A percentile compares a stretch with the other conserved stretches of the same genome.
Evolutionary conservation across 1,140 invertebrate genomes (phyloP).

Genomic region (Caenorhabditis latens): DNA sequence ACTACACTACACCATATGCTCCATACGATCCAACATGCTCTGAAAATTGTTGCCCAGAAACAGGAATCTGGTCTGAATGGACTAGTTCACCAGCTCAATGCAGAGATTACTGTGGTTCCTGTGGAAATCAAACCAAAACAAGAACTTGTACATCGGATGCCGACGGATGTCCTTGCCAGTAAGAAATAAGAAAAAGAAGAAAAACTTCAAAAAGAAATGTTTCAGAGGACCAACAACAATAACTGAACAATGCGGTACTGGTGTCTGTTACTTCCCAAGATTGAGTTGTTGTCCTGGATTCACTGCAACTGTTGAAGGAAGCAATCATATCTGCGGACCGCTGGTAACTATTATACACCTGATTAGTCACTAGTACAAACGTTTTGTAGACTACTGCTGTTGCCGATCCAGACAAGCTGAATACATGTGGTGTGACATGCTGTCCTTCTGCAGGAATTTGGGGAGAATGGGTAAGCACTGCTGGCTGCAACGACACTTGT

Average conservation of each 20-base stretch:
- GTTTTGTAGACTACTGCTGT: not conserved
- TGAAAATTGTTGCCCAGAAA: slow-evolving; percentile 10
- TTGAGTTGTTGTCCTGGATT: slow-evolving; percentile 48
- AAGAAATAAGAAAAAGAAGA: not conserved
- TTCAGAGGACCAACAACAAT: slow-evolving; percentile 32
- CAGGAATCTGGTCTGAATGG: slow-evolving; percentile 55
- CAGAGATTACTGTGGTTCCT: slow-evolving; percentile 46
- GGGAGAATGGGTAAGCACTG: slow-evolving; percentile 26
- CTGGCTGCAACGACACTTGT: slow-evolving; percentile 46
- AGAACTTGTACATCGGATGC: slow-evolving; percentile 20
- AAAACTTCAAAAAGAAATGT: not conserved
- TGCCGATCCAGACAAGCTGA: slow-evolving; percentile 51
- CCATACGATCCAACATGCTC: slow-evolving; percentile 56
- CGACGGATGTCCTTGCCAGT: slow-evolving; percentile 36
- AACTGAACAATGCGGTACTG: slow-evolving; percentile 15
- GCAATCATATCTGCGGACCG: slow-evolving; percentile 2
- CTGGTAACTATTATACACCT: not conserved
- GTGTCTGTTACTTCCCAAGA: slow-evolving; percentile 44
- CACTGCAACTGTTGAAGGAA: slow-evolving; percentile 13
- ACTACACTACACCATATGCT: slow-evolving; percentile 53
- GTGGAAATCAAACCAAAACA: slow-evolving; percentile 40
- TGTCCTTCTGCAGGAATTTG: slow-evolving; percentile 52
- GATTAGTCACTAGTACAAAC: not conserved
- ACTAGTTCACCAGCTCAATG: slow-evolving; percentile 10
- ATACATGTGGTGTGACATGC: slow-evolving; percentile 27